Conservation (phyloP, 2,888 invertebrate genomes). For the Antheraea yamamai region DNA sequence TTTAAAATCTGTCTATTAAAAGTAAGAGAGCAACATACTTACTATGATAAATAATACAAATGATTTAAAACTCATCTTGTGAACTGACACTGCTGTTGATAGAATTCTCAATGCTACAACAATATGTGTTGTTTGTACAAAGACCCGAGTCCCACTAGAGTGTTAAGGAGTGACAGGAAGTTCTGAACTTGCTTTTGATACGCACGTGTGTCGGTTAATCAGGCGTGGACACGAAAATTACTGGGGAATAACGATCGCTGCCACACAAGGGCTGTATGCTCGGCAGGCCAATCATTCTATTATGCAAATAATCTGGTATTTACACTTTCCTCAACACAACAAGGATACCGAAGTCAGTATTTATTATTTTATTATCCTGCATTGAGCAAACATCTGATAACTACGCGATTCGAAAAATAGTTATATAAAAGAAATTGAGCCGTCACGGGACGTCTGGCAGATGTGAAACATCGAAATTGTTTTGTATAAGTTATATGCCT, state of each 20-base stretch:
- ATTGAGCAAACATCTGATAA: too few relatives aligned
- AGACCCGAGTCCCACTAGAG: constrained; percentile 54
- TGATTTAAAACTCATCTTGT: constrained; percentile 24
- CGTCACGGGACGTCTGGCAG: too few relatives aligned
- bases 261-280: constrained; percentile 43
- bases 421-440: too few relatives aligned
- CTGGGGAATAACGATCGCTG: constrained; percentile 45
- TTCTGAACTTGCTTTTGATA: constrained; percentile 53
- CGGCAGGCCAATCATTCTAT: constrained; percentile 22
- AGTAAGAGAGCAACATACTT: background rate
- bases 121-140: constrained; percentile 32
- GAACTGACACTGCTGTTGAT: constrained; percentile 47
- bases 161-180: constrained; percentile 62
- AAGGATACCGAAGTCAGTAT: background rate
- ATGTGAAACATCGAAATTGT: too few relatives aligned
- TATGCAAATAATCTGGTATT: background rate
- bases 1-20: too few relatives aligned
- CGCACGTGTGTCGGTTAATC: constrained; percentile 56
- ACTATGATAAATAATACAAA: constrained; percentile 39
- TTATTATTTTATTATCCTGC: background rate
- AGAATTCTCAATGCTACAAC: constrained; percentile 13
- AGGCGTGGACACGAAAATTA: constrained; percentile 44
- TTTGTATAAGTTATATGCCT: too few relatives aligned
- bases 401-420: too few relatives aligned
- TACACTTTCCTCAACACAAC: background rate